phyloP scores from a whole-genome alignment of 2,797 vertebrate species.

The Pangasius mekongensis region DNA sequence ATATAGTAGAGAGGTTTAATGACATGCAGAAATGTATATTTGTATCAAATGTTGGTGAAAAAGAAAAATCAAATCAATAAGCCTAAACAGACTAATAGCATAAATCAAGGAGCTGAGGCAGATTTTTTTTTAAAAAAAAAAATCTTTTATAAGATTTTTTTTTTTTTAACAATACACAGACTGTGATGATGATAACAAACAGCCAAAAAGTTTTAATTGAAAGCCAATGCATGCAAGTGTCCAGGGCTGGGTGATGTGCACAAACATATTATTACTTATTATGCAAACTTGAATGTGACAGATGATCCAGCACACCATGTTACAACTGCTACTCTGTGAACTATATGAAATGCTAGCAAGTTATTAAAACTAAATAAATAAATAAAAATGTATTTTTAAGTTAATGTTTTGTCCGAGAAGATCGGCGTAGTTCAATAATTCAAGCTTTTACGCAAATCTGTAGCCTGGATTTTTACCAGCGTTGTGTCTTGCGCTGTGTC shows the following conservation, averaged over 20 bases:
- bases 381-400: background rate
- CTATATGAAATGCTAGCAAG: background rate
- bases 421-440: background rate
- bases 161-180: background rate
- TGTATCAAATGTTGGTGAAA: too few relatives aligned
- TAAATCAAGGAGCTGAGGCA: background rate
- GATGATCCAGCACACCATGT: background rate
- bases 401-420: background rate
- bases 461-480: background rate
- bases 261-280: background rate
- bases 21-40: too few relatives aligned
- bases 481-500: background rate
- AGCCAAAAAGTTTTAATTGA: background rate
- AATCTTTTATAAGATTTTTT: background rate
- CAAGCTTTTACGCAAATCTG: background rate
- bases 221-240: constrained; percentile 4
- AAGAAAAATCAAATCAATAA: too few relatives aligned
- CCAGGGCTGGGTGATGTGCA: background rate
- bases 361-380: background rate
- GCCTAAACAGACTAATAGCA: too few relatives aligned
- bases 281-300: background rate
- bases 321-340: background rate
- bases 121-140: too few relatives aligned
- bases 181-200: background rate
- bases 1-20: too few relatives aligned